Percentiles rank a stretch among this genome's conserved stretches.
Evolutionary conservation across 2,888 invertebrate genomes (phyloP).

Genomic region (Dasypolia templi): DNA sequence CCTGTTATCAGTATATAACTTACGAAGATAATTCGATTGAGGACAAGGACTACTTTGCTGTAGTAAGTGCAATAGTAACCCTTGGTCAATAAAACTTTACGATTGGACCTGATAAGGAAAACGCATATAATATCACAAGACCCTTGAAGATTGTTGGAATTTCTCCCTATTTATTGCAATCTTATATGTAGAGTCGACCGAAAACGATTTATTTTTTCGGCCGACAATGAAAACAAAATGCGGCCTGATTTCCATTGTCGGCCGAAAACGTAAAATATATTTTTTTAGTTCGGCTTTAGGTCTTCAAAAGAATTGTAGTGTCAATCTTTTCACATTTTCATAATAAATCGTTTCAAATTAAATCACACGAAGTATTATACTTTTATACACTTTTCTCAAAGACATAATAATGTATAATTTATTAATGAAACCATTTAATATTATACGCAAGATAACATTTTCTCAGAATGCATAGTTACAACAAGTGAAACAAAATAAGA

Average conservation of each 20-base stretch:
- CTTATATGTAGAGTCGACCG: neutral
- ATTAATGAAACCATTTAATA: neutral
- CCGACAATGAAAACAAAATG: neutral
- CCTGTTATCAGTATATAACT: slow-evolving; percentile 23
- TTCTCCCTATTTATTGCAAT: neutral
- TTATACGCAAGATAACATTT: neutral
- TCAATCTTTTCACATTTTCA: neutral
- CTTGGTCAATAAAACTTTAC: slow-evolving; percentile 18
- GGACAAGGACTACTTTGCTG: slow-evolving; percentile 7
- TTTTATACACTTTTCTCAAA: neutral
- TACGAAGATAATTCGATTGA: slow-evolving; percentile 24
- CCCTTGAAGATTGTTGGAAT: neutral
- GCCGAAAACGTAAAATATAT: neutral
- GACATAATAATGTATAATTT: neutral
- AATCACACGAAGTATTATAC: neutral
- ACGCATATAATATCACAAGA: neutral
- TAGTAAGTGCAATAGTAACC: slow-evolving; percentile 17
- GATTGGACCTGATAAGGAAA: slow-evolving; percentile 8
- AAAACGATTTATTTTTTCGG: neutral
- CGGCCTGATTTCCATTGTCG: neutral
- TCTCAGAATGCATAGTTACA: too few relatives aligned
- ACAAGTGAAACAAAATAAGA: too few relatives aligned
- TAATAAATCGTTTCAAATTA: neutral
- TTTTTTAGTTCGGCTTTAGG: too few relatives aligned
- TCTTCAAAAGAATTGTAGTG: neutral